Evolutionary conservation across 2,888 invertebrate genomes (phyloP), one percentile per base, ranked within the genome.

Genomic region (Encarsia formosa): DNA sequence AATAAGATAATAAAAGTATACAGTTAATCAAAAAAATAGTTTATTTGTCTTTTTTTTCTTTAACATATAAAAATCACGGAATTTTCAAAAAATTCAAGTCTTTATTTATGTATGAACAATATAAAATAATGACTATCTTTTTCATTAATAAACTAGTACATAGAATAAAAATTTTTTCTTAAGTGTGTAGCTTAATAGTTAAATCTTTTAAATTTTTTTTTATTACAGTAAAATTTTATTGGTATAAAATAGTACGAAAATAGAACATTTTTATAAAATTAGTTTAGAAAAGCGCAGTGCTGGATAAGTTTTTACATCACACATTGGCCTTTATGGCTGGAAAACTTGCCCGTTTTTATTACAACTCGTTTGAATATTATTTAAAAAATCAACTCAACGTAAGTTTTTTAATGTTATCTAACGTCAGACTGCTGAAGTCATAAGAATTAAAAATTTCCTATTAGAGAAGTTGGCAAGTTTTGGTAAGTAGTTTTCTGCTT

Each of bases 201-300:
- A 49, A 16, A 54, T 32, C 22, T 42, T 46, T 47, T 16, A 51
- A 44, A 38, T 26, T 19, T 51, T 48, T 38, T 11, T 26, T 32
- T n/a, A 32, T 37, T n/a, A n/a, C n/a, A n/a, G n/a, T n/a, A n/a
- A n/a, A n/a, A n/a, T n/a, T n/a, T 39, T 50, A 37, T 44, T 44
- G 29, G 48, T 56, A 57, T 45, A 51, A 56, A 57, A 54, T n/a
- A 41, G 54, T 57, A 57, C 9, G 56, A 56, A 56, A 56, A 57
- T 54, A 57, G 50, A 57, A n/a, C 45, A 46, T 38, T 49, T 42
- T 15, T 34, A 18, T 31, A 35, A 50, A 24, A 23, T 51, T 16
- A 34, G 32, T 5, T n/a, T 24, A 41, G 40, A 31, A 23, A 2
- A 22, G 16, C 24, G 13, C 37, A 26, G 22, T 34, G 48, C 34